These are phyloP conservation scores for Mus pahari DNA, from an alignment of 2,113 vertebrate species.

Conservation along the genomic window DNA sequence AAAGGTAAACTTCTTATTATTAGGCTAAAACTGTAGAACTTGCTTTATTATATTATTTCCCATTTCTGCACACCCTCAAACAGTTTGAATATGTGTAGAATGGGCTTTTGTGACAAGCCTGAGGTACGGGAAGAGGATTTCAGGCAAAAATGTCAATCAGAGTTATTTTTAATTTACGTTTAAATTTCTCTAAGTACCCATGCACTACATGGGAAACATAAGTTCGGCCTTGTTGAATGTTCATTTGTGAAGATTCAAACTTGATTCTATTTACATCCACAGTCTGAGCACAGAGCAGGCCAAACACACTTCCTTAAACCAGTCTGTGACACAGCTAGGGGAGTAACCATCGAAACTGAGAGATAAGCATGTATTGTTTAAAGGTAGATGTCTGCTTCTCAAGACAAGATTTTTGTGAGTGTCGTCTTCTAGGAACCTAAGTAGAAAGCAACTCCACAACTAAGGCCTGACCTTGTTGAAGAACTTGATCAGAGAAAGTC, in stretches of 20 bases:
- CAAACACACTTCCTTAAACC: background rate
- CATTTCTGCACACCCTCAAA: background rate
- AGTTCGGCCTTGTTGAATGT: background rate
- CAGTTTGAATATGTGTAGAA: background rate
- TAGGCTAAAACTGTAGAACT: background rate
- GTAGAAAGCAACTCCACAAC: background rate
- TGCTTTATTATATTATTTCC: background rate
- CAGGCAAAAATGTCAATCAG: background rate
- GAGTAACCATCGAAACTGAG: background rate
- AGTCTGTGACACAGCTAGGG: background rate
- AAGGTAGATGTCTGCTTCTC: background rate
- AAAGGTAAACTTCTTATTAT: conserved; percentile 31
- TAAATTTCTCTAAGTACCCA: background rate
- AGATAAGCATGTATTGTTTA: background rate
- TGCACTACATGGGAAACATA: background rate
- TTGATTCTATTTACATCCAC: background rate
- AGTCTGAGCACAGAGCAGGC: background rate
- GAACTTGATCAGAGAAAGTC: background rate
- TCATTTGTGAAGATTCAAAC: background rate
- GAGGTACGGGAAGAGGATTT: background rate
- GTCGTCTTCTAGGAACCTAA: background rate
- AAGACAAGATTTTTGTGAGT: background rate
- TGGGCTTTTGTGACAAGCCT: background rate
- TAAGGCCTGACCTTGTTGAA: background rate
- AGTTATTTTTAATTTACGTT: background rate